These are phyloP conservation scores for Epirrita christyi DNA, from an alignment of 2,888 invertebrate species.

Conservation along the genomic window DNA sequence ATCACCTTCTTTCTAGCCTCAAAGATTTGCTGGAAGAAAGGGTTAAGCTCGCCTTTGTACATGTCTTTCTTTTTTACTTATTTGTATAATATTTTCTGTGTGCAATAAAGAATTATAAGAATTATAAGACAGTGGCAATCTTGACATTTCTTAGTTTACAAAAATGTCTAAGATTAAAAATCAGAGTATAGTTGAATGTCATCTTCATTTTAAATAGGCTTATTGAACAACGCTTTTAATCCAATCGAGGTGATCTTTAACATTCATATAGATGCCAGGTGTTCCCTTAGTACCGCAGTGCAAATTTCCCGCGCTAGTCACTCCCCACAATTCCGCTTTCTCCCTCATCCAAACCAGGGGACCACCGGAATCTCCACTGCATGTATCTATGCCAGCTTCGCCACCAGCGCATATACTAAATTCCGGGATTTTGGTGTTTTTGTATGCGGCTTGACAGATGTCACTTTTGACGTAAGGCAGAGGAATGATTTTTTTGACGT, in stretches of 20 bases:
- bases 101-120: too few relatives aligned
- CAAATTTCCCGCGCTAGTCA: conserved; percentile 55
- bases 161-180: too few relatives aligned
- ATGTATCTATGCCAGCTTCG: conserved; percentile 54
- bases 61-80: too few relatives aligned
- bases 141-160: too few relatives aligned
- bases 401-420: conserved; percentile 64
- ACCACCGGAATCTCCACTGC: conserved; percentile 66
- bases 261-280: conserved; percentile 63
- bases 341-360: conserved; percentile 52
- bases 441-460: conserved; percentile 47
- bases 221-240: conserved; percentile 40
- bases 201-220: not conserved
- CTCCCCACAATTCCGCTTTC: conserved; percentile 54
- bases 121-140: too few relatives aligned
- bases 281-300: conserved; percentile 54
- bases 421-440: conserved; percentile 42
- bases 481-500: conserved; percentile 55
- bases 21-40: too few relatives aligned
- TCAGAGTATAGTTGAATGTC: conserved; percentile 1
- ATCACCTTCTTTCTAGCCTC: too few relatives aligned
- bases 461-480: conserved; percentile 50
- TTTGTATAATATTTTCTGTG: too few relatives aligned
- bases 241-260: conserved; percentile 57
- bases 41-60: too few relatives aligned